Evolutionary conservation across 2,888 invertebrate species (phyloP).

Genomic region (Luperina testacea): DNA sequence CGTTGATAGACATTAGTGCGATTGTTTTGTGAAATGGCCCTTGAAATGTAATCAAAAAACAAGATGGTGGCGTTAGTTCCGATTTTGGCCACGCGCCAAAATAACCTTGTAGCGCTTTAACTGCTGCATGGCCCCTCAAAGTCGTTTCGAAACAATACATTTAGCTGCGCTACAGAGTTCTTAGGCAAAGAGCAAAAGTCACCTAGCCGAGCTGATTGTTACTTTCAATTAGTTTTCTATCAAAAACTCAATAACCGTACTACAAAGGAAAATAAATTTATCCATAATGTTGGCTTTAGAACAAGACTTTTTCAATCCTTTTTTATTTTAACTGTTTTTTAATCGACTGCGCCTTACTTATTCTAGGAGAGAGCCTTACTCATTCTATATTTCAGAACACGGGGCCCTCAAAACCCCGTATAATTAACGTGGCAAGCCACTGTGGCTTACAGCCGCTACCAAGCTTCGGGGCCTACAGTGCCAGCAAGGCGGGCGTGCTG

Average conservation of each 20-base stretch:
- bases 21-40: neutral
- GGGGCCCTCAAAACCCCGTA: slow-evolving; percentile 86
- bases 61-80: neutral
- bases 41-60: neutral
- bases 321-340: neutral
- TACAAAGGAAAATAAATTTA: neutral
- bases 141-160: neutral
- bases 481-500: slow-evolving; percentile 94
- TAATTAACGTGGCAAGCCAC: slow-evolving; percentile 96
- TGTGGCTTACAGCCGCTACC: slow-evolving; percentile 94
- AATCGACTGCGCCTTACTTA: neutral
- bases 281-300: too few relatives aligned
- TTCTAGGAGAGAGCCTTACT: neutral
- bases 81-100: neutral
- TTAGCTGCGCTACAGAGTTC: neutral
- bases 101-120: neutral
- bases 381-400: slow-evolving; percentile 62
- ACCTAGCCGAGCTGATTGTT: neutral
- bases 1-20: neutral
- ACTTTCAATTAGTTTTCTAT: neutral
- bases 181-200: neutral
- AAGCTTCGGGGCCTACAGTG: slow-evolving; percentile 94
- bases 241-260: neutral
- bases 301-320: neutral
- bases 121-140: neutral